Base-by-base conservation (phyloP, 2,797 vertebrate species). In the Catharus ustulatus region DNA sequence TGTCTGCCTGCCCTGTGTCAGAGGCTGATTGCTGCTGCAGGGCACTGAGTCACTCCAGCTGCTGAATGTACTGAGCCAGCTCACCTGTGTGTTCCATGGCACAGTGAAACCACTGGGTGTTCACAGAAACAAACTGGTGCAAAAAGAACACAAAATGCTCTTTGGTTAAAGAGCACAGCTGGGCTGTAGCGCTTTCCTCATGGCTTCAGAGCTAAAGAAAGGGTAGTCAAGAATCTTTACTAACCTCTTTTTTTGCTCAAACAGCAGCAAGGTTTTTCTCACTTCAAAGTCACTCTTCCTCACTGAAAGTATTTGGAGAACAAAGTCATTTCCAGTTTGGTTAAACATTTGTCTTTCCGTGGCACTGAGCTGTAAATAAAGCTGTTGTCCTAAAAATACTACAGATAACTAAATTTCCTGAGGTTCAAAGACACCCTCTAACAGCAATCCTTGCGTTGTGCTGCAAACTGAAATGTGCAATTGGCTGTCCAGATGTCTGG, bases 291-390 rank as follows among this genome's bases (percentile, higher is more conserved):
- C 49, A 62, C 13, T 72, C 69, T 72, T 93, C 58, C 30, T 80
- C 64, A 51, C 54, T 38, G 66, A 26, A 91, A 81, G 43, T 18
- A 73, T 94, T 91, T 86, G 87, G 73, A 78, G 52, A 89, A 55
- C 18, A 72, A 63, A 95, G 71, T 58, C 40, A 46, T 19, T 51
- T 46, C 46, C 20, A 7, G 32, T 49, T 85, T 83, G 82, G 64
- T 71, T 81, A 87, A 95, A 79, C 46, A 55, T 90, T 90, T 79
- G 74, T 81, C 54, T 94, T 92, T 88, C 76, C 1, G 3, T 27
- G 26, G 57, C 51, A 62, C 71, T 55, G 73, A 86, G 62, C 32
- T 83, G 79, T 81, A 93, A 93, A 86, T 68, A 86, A 94, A 78
- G 36, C 55, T 49, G 52, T 40, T 49, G 64, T 64, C 84, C 87